Conservation (phyloP, 30 jellyfish, hydroid and myxozoan genomes). For the Cassiopea andromeda region DNA sequence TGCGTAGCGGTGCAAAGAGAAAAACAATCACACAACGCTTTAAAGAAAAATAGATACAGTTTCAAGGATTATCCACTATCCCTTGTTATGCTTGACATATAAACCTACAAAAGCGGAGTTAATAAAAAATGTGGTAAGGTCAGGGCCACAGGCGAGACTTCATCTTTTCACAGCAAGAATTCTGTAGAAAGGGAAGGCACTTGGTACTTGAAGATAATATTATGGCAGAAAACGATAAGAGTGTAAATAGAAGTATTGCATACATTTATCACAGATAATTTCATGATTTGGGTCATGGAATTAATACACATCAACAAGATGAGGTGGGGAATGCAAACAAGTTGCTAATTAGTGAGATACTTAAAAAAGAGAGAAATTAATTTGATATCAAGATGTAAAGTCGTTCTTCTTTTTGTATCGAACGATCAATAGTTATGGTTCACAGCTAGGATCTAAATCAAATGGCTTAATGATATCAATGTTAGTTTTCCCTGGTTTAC, state of each 20-base stretch:
- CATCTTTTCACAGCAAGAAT: neutral
- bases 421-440: too few relatives aligned
- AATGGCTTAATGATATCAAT: too few relatives aligned
- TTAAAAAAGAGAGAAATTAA: too few relatives aligned
- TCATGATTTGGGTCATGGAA: neutral
- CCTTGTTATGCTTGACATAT: constrained; percentile 16
- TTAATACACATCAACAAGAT: neutral
- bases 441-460: too few relatives aligned
- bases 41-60: constrained; percentile 36
- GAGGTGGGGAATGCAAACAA: neutral
- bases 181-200: neutral
- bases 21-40: constrained; percentile 16
- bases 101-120: constrained; percentile 4
- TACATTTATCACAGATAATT: neutral
- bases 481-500: too few relatives aligned
- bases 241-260: neutral
- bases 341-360: too few relatives aligned
- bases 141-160: constrained; percentile 3
- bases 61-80: constrained; percentile 22
- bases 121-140: neutral
- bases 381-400: too few relatives aligned
- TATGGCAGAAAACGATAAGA: neutral
- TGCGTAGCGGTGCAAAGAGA: constrained; percentile 12
- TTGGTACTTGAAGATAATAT: neutral
- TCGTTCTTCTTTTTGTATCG: too few relatives aligned